A percentile compares a stretch with the other conserved stretches of the same genome.
These are phyloP conservation scores for Tupiocoris notatus DNA, from an alignment of 2,888 invertebrate species.

Conservation along the genomic window DNA sequence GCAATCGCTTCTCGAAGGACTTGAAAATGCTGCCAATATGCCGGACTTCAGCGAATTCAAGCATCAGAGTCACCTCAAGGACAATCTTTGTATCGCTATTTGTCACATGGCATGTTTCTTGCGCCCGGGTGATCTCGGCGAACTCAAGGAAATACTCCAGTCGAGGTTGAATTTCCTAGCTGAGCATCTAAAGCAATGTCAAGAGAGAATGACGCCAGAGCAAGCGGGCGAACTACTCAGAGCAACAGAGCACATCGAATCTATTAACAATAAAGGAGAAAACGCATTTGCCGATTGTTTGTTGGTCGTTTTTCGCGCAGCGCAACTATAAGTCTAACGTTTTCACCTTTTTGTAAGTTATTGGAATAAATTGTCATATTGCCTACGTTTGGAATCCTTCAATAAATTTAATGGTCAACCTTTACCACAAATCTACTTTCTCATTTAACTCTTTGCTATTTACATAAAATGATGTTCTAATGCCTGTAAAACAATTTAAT, in stretches of 20 bases:
- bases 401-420: too few species aligned
- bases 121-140: constrained; percentile 60
- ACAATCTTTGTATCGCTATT: constrained; percentile 65
- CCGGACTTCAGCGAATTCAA: constrained; percentile 81
- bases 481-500: too few species aligned
- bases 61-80: constrained; percentile 67
- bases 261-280: background rate
- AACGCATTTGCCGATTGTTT: constrained; percentile 4
- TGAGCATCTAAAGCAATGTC: constrained; percentile 54
- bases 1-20: constrained; percentile 68
- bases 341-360: too few species aligned
- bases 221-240: constrained; percentile 53
- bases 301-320: constrained; percentile 1
- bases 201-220: constrained; percentile 55
- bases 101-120: constrained; percentile 68
- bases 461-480: too few species aligned
- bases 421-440: too few species aligned
- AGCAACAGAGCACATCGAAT: constrained; percentile 51
- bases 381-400: too few species aligned
- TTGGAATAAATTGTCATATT: too few species aligned
- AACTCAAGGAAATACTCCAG: constrained; percentile 58
- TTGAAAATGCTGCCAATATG: constrained; percentile 75
- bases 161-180: constrained; percentile 56
- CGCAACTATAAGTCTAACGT: constrained; percentile 3
- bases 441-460: too few species aligned